These are phyloP conservation scores for Brachirus orientalis DNA, from an alignment of 2,113 vertebrate genomes.

Conservation along the genomic window DNA sequence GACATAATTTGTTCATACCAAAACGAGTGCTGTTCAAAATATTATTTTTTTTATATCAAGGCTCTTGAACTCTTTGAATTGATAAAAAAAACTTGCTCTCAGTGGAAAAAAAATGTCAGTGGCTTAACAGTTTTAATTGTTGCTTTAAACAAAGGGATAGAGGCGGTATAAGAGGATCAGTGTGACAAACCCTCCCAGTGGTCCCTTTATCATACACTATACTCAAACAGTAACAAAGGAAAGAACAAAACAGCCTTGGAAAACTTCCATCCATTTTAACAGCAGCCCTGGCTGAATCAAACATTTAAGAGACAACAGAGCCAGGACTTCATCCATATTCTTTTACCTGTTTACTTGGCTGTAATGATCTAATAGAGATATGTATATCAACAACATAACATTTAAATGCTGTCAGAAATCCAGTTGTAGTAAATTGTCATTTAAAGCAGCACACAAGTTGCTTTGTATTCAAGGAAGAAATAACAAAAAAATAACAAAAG, in stretches of 20 bases:
- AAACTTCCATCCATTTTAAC: constrained; percentile 70
- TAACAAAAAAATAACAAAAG: no score
- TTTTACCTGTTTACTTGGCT: neutral
- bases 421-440: no score
- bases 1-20: constrained; percentile 56
- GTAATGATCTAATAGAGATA: neutral
- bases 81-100: constrained; percentile 56
- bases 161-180: constrained; percentile 70
- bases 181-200: constrained; percentile 66
- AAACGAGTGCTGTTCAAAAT: constrained; percentile 50
- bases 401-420: no score
- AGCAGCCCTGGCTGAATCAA: constrained; percentile 55
- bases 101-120: constrained; percentile 31
- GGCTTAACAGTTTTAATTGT: constrained; percentile 76
- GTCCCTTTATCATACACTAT: constrained; percentile 61
- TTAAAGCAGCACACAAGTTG: no score
- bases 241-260: constrained; percentile 69
- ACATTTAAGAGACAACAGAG: constrained; percentile 25
- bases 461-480: no score
- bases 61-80: constrained; percentile 64
- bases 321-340: neutral
- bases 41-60: constrained; percentile 57
- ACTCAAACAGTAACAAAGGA: constrained; percentile 61
- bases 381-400: neutral
- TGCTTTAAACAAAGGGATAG: constrained; percentile 69